These are phyloP conservation scores for Molanna angustata DNA, from an alignment of 2,888 invertebrate species.

Conservation along the genomic window DNA sequence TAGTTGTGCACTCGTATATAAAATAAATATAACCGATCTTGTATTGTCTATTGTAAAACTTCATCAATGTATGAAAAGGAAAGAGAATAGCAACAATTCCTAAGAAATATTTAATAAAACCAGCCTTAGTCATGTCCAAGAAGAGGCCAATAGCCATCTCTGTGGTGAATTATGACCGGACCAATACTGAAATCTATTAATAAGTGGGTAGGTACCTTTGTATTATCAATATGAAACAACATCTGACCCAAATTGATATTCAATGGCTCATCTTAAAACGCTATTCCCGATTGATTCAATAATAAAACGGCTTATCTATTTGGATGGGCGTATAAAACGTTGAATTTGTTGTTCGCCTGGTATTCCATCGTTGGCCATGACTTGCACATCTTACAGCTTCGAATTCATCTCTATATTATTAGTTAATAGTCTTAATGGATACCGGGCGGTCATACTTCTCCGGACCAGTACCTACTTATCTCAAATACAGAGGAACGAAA, in stretches of 20 bases:
- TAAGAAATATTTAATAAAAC: neutral
- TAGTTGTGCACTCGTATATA: no score
- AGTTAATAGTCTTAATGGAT: constrained; percentile 24
- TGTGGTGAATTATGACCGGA: no score
- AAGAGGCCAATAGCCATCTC: no score
- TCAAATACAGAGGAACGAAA: no score
- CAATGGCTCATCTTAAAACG: constrained; percentile 17
- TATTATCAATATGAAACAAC: constrained; percentile 9
- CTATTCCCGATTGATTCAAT: constrained; percentile 20
- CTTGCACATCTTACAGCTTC: constrained; percentile 3
- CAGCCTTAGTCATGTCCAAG: constrained; percentile 1
- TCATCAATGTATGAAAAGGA: no score
- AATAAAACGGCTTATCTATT: constrained; percentile 21
- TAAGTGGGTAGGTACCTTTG: no score
- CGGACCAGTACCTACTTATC: no score
- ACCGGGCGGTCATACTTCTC: constrained; percentile 13
- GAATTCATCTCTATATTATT: constrained; percentile 4
- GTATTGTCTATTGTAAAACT: no score
- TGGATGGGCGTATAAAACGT: constrained; percentile 16
- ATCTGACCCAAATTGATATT: constrained; percentile 16
- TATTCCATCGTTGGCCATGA: constrained; percentile 4
- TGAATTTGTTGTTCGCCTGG: constrained; percentile 9
- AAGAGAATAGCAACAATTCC: no score
- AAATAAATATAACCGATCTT: no score
- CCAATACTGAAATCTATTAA: no score